Evolutionary conservation across 2,888 invertebrate genomes (phyloP).

Genomic region (Sympetrum striolatum): DNA sequence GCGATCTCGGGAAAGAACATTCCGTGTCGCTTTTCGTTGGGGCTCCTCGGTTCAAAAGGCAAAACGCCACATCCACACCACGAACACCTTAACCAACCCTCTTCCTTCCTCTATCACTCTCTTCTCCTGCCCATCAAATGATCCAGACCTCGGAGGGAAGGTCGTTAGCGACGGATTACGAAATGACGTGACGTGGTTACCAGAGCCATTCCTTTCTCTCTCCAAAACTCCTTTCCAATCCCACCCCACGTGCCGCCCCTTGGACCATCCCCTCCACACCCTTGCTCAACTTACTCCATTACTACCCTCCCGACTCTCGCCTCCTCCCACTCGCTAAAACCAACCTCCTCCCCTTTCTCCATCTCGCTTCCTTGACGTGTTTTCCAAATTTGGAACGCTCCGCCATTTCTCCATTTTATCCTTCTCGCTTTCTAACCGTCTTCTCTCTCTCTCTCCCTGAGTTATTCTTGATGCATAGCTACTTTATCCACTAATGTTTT

Average conservation of each 20-base stretch:
- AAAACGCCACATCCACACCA: neutral
- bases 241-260: neutral
- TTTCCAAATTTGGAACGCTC: neutral
- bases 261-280: neutral
- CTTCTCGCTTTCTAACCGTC: neutral
- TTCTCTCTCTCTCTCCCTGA: neutral
- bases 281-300: neutral
- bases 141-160: conserved; percentile 35
- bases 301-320: neutral
- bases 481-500: no score
- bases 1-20: neutral
- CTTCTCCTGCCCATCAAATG: conserved; percentile 39
- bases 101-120: conserved; percentile 1
- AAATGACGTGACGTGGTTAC: conserved; percentile 44
- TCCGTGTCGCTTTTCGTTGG: neutral
- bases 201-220: conserved; percentile 11
- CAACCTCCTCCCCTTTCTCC: neutral
- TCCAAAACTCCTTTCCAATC: neutral
- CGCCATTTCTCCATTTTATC: neutral
- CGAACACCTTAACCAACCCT: neutral
- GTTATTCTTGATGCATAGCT: no score
- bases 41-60: neutral
- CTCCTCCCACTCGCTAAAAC: neutral
- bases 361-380: neutral
- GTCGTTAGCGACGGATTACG: conserved; percentile 42